A percentile compares a stretch with the other conserved stretches of the same genome.
Conservation (phyloP, 2,113 vertebrate genomes). For the Platanista minor region DNA sequence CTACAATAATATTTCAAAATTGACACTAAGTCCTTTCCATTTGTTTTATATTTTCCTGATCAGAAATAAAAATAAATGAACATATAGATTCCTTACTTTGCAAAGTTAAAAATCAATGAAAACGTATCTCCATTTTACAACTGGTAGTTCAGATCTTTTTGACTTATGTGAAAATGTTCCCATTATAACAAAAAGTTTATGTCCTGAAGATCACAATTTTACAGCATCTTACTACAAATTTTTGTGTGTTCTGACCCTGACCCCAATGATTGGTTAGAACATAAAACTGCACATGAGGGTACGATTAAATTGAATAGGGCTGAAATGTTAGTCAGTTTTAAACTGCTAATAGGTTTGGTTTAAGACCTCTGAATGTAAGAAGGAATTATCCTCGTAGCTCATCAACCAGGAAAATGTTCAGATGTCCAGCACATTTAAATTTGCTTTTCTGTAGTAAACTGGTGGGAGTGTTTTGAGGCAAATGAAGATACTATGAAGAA, state of each 20-base stretch:
- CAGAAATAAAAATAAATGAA: neutral
- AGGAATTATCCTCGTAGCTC: neutral
- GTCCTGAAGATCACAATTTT: neutral
- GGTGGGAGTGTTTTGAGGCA: neutral
- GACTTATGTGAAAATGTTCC: neutral
- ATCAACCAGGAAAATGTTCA: neutral
- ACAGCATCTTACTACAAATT: neutral
- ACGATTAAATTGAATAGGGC: too few relatives aligned
- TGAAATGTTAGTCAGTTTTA: neutral
- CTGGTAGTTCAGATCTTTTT: neutral
- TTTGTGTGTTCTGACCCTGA: neutral
- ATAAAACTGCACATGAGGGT: neutral
- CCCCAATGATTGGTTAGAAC: neutral
- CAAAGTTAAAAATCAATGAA: neutral
- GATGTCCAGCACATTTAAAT: neutral
- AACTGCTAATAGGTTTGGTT: neutral
- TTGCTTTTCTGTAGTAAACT: neutral
- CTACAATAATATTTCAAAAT: neutral
- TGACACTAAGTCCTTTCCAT: neutral
- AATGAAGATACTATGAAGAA: accelerated
- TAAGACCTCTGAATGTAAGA: neutral
- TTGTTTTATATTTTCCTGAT: neutral
- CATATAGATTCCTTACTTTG: neutral
- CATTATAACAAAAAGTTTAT: neutral
- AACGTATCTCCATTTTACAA: neutral